Conservation (phyloP, 2,113 vertebrate species). For the Hyla sarda region DNA sequence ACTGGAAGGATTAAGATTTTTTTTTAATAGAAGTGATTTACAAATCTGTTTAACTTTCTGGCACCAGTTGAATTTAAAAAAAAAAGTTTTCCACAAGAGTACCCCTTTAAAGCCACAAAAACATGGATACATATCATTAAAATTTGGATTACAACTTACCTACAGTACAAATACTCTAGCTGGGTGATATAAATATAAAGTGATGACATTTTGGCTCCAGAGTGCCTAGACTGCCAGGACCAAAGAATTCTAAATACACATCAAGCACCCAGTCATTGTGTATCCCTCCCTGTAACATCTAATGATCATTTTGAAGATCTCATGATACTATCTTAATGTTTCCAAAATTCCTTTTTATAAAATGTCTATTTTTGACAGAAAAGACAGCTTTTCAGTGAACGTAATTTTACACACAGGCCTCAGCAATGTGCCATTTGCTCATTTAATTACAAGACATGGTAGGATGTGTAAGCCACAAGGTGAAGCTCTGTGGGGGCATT, state of each 20-base stretch:
- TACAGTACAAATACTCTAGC: constrained; percentile 3
- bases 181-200: background rate
- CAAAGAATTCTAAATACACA: constrained; percentile 21
- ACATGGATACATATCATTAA: background rate
- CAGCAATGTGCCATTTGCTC: constrained; percentile 21
- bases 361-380: constrained; percentile 9
- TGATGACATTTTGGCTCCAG: background rate
- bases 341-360: background rate
- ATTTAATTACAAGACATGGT: constrained; percentile 48
- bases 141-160: background rate
- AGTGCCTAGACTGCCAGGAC: background rate
- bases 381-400: constrained; percentile 8
- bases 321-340: constrained; percentile 8
- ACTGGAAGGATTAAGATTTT: too few species aligned
- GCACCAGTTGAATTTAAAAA: too few species aligned
- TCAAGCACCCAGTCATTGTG: constrained; percentile 1
- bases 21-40: too few species aligned
- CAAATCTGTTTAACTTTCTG: too few species aligned
- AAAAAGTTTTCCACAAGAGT: too few species aligned
- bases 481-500: background rate
- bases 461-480: constrained; percentile 18
- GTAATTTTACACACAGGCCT: constrained; percentile 14
- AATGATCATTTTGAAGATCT: constrained; percentile 35
- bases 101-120: background rate
- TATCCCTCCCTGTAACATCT: background rate